These are phyloP conservation scores for Pseudorectes ferrugineus DNA, from an alignment of 2,113 vertebrate species.

Conservation along the genomic window DNA sequence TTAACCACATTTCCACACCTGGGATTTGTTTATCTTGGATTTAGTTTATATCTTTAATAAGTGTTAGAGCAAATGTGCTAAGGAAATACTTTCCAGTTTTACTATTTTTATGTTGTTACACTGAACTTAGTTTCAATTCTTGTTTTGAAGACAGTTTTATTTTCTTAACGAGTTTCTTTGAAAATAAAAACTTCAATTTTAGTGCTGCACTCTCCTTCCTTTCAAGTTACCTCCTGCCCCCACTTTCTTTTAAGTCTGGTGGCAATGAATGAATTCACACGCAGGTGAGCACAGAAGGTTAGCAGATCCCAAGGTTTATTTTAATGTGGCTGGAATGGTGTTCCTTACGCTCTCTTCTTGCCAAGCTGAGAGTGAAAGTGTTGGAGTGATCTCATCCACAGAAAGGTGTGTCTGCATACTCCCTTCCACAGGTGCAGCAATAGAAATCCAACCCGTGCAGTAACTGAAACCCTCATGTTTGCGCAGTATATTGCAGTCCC, in stretches of 20 bases:
- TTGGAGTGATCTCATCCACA: conserved; percentile 54
- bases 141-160: conserved; percentile 56
- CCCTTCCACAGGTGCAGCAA: conserved; percentile 52
- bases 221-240: not conserved
- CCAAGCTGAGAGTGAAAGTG: conserved; percentile 31
- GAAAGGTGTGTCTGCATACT: conserved; percentile 1
- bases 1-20: conserved; percentile 60
- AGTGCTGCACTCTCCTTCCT: not conserved
- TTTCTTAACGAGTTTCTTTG: conserved; percentile 61
- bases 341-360: not conserved
- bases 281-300: conserved; percentile 29
- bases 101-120: conserved; percentile 58
- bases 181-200: conserved; percentile 35
- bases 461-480: not conserved
- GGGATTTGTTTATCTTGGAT: conserved; percentile 62
- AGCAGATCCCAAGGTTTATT: conserved; percentile 26
- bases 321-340: not conserved
- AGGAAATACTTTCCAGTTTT: conserved; percentile 64
- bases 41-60: conserved; percentile 65
- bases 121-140: conserved; percentile 34
- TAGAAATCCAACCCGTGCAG: not conserved
- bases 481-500: not conserved
- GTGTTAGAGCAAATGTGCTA: conserved; percentile 16
- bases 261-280: conserved; percentile 45
- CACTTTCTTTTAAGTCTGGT: conserved; percentile 42